Evolutionary conservation across 2,888 invertebrate species (phyloP).

Genomic region (Polyploca ridens): DNA sequence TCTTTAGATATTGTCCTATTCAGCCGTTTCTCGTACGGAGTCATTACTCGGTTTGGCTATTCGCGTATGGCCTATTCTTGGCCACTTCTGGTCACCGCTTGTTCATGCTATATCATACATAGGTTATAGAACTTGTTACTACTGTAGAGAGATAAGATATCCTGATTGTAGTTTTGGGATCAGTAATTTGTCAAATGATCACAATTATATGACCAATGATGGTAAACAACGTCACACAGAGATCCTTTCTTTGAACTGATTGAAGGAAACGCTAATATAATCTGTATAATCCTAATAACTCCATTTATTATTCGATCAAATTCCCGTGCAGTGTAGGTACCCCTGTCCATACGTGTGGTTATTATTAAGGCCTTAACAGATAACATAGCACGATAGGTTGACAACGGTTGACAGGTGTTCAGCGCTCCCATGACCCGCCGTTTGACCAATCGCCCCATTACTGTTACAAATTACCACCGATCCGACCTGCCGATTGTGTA

Average conservation of each 20-base stretch:
- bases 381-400: conserved; percentile 57
- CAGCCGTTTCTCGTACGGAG: too few species aligned
- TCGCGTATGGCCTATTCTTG: too few species aligned
- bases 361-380: conserved; percentile 60
- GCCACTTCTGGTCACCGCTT: too few species aligned
- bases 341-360: conserved; percentile 40
- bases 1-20: too few species aligned
- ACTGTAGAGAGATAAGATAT: too few species aligned
- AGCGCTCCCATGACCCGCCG: conserved; percentile 63
- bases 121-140: too few species aligned
- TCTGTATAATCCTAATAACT: conserved; percentile 1
- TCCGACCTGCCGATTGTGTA: conserved; percentile 57
- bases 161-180: too few species aligned
- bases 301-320: conserved; percentile 17
- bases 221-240: background rate
- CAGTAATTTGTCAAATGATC: too few species aligned
- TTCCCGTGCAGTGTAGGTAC: conserved; percentile 35
- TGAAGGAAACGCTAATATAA: background rate
- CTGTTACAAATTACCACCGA: conserved; percentile 69
- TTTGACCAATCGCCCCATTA: conserved; percentile 66
- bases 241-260: background rate
- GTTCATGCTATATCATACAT: too few species aligned
- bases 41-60: too few species aligned
- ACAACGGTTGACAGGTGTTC: conserved; percentile 68
- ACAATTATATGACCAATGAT: too few species aligned